phyloP scores from a whole-genome alignment of 2,888 invertebrate species.

The Brachyptera risi region DNA sequence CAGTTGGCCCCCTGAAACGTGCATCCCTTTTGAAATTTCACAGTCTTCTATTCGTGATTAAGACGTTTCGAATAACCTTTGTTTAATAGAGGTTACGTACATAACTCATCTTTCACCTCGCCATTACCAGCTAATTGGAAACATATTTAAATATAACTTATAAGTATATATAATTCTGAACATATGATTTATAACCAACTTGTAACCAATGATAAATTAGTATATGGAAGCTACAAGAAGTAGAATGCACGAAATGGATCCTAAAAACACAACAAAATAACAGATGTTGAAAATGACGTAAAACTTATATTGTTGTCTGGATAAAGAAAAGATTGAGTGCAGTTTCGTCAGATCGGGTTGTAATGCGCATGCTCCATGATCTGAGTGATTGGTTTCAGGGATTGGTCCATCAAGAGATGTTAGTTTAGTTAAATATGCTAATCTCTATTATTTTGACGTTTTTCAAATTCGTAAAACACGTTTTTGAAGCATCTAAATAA shows the following conservation, averaged over 20 bases:
- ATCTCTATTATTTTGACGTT: too few relatives aligned
- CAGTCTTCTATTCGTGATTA: background rate
- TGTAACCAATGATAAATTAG: background rate
- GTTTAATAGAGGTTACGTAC: constrained; percentile 6
- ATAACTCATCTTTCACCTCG: constrained; percentile 6
- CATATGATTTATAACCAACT: background rate
- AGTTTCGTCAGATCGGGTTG: too few relatives aligned
- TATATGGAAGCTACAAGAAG: background rate
- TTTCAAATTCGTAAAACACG: too few relatives aligned
- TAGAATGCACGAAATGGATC: background rate
- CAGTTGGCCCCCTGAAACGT: background rate
- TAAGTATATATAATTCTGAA: background rate
- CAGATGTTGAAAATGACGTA: background rate
- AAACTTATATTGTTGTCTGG: too few relatives aligned
- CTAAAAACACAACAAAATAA: background rate
- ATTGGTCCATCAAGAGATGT: too few relatives aligned
- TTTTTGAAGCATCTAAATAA: too few relatives aligned
- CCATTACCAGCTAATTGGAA: constrained; percentile 9
- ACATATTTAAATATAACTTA: background rate
- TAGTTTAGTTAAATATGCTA: too few relatives aligned
- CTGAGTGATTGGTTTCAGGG: too few relatives aligned
- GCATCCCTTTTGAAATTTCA: background rate
- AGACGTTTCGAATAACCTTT: constrained; percentile 1
- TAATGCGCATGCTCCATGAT: too few relatives aligned
- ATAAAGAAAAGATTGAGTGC: too few relatives aligned